Evolutionary conservation across 2,797 vertebrate genomes (phyloP), one percentile per base, ranked within the genome.

Genomic region (Molothrus aeneus): DNA sequence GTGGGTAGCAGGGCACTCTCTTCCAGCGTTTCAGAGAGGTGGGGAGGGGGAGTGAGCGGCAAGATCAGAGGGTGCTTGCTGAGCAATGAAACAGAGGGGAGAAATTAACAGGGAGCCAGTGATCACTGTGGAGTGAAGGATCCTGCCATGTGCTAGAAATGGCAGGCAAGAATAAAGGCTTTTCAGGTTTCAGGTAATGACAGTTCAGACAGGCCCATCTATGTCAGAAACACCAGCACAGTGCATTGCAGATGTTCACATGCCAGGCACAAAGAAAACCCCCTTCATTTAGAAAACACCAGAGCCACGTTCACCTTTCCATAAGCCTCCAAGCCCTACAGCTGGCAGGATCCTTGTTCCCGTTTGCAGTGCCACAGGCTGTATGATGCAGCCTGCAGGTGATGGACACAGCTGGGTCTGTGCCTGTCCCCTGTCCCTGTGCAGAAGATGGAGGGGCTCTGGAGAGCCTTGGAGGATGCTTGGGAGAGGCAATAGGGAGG

Each of bases 221-320:
- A 4, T 92, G 36, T 29, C 68, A 86, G 74, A 80, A 80, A 40
- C 65, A 32, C 73, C 84, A 61, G 7, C 81, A 69, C 24, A 45
- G 47, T 48, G 21, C 45, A 20, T 40, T 92, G 57, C 60, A 90
- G 43, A 25, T 22, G n/a, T 66, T 81, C 42, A 36, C 34, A 38
- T 25, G 21, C 26, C 51, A 81, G 54, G 11, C n/a, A 43, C 45
- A 89, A 80, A 38, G 32, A 47, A 63, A 81, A 28, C 2, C 10
- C 19, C 11, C 26, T 84, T 93, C 42, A 4, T 48, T 74, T 71
- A 70, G 36, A 38, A 60, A 61, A 25, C 73, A 38, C 6, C 0
- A 0, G 38, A 36, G n/a, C 26, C 61, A 15, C 0, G 0, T 61
- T 73, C 53, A 19, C n/a, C 32, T 74, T 72, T 56, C 50, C 48